These are phyloP conservation scores for Cochlearius cochlearius DNA, from an alignment of 2,113 vertebrate species.

Conservation along the genomic window DNA sequence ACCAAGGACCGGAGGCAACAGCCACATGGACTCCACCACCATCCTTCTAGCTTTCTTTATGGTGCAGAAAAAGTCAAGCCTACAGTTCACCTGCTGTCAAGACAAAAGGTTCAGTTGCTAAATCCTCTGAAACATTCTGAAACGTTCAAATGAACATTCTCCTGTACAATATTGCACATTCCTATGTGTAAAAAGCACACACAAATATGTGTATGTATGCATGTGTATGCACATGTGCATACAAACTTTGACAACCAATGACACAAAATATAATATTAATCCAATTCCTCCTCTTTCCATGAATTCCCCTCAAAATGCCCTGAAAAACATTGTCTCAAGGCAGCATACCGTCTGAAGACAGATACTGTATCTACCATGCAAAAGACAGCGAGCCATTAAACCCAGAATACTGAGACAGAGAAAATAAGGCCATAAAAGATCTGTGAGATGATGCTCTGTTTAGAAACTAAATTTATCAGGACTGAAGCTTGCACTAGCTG, in stretches of 20 bases:
- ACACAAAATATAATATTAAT: background rate
- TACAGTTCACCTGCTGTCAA: slow-evolving; percentile 24
- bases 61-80: background rate
- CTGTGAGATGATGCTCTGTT: background rate
- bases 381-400: background rate
- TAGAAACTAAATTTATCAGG: background rate
- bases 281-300: background rate
- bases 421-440: background rate
- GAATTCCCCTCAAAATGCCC: background rate
- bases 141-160: background rate
- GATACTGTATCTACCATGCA: background rate
- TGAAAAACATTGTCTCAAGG: background rate
- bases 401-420: background rate
- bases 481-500: background rate
- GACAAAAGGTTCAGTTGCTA: background rate
- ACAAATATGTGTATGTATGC: background rate
- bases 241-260: background rate
- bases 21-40: slow-evolving; percentile 13
- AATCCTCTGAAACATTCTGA: background rate
- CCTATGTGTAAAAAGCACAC: background rate
- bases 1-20: slow-evolving; percentile 46
- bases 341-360: background rate
- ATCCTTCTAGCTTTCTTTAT: background rate
- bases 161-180: background rate
- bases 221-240: background rate